Percentiles rank a stretch among this genome's conserved stretches.
Evolutionary conservation across 30 jellyfish, hydroid and myxozoan species (phyloP).

Genomic region (Mastigias papua): DNA sequence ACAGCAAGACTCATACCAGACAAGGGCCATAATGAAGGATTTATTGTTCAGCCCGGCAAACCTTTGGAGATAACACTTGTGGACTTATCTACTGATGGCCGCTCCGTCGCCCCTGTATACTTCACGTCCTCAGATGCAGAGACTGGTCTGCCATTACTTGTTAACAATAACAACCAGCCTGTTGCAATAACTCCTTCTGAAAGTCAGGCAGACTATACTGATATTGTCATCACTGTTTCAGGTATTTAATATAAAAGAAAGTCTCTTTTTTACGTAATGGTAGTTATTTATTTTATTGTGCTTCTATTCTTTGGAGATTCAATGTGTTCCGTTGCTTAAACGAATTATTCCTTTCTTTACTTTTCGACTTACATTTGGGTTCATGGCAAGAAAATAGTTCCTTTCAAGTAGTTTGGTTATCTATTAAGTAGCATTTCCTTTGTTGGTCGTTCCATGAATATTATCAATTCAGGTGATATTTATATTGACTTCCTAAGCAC

Average conservation of each 20-base stretch:
- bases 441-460: no score
- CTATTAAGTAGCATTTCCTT: no score
- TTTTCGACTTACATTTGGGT: no score
- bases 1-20: conserved; percentile 82
- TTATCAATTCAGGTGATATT: no score
- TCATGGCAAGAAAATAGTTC: no score
- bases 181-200: conserved; percentile 81
- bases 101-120: conserved; percentile 92
- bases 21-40: conserved; percentile 95
- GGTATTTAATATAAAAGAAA: conserved; percentile 29
- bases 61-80: conserved; percentile 90
- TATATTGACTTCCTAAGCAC: no score
- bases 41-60: conserved; percentile 78
- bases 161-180: conserved; percentile 86
- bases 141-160: conserved; percentile 78
- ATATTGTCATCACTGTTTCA: conserved; percentile 90
- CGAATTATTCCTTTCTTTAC: no score
- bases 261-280: neutral
- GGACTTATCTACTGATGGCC: conserved; percentile 96
- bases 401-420: no score
- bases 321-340: no score
- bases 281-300: no score
- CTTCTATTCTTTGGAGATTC: neutral
- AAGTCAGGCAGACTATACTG: conserved; percentile 91
- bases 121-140: conserved; percentile 87